Conservation (phyloP, 2,888 invertebrate species). For the Steinernema hermaphroditum region DNA sequence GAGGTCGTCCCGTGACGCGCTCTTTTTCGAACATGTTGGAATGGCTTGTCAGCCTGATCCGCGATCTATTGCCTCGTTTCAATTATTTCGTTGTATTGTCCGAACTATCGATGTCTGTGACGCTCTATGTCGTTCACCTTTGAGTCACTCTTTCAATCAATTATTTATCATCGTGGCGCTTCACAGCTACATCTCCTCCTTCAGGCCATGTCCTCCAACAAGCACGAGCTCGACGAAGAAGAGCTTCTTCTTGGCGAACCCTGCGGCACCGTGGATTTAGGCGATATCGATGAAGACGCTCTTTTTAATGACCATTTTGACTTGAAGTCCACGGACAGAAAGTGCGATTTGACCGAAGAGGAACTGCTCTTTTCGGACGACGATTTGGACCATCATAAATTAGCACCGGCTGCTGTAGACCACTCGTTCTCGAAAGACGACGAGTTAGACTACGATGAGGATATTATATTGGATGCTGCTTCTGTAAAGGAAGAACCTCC, state of each 20-base stretch:
- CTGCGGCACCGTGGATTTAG: neutral
- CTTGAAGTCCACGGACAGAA: neutral
- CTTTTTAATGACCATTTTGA: neutral
- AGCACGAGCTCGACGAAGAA: neutral
- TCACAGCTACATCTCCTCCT: neutral
- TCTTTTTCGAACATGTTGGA: too few species aligned
- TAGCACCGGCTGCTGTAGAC: neutral
- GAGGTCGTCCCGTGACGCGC: too few species aligned
- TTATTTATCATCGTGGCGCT: too few species aligned
- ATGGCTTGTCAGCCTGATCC: too few species aligned
- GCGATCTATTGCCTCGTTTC: too few species aligned
- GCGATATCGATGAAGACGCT: constrained; percentile 7
- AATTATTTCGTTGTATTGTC: too few species aligned
- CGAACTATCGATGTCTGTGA: too few species aligned
- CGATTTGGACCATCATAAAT: neutral
- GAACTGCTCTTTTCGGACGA: neutral
- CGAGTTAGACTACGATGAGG: constrained; percentile 6
- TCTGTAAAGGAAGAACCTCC: neutral
- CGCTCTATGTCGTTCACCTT: too few species aligned
- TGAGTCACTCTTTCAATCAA: too few species aligned
- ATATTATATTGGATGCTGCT: neutral
- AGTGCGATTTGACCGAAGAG: neutral
- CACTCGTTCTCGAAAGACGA: constrained; percentile 7
- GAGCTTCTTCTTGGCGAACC: neutral
- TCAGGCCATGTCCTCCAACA: neutral